Percentiles rank a stretch among this genome's conserved stretches.
Conservation (phyloP, 1,140 invertebrate genomes). For the Brevipalpus yothersi region DNA sequence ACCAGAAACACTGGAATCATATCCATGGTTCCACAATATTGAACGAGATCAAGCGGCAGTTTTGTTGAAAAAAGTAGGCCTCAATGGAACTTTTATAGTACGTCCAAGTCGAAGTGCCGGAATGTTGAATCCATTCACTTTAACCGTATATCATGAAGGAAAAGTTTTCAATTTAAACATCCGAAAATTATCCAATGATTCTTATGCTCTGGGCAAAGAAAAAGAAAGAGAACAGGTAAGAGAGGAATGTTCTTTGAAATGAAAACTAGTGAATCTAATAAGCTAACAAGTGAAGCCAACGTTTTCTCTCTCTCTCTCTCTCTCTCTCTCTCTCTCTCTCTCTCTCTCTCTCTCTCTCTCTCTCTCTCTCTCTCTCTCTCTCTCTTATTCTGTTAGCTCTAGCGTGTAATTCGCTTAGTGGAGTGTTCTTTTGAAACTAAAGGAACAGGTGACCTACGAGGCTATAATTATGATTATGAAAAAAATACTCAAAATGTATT, state of each 20-base stretch:
- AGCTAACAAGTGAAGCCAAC: not conserved
- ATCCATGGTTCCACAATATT: conserved; percentile 15
- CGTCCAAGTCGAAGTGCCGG: conserved; percentile 15
- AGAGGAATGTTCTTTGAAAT: not conserved
- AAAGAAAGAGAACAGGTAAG: conserved; percentile 15
- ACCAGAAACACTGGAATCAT: conserved; percentile 1
- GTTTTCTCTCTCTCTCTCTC: not conserved
- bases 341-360: not conserved
- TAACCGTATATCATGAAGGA: conserved; percentile 12
- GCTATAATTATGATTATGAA: conserved; percentile 2
- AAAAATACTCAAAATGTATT: not conserved
- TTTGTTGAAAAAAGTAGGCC: conserved; percentile 7
- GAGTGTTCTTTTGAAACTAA: too few species aligned
- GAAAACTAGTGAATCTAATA: not conserved
- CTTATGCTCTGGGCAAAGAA: conserved; percentile 16
- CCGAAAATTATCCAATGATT: conserved; percentile 11
- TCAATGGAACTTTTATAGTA: conserved; percentile 14
- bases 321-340: not conserved
- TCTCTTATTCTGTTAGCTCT: not conserved
- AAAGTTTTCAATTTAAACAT: conserved; percentile 16
- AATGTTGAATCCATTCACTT: conserved; percentile 14
- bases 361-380: not conserved
- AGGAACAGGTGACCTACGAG: too few species aligned
- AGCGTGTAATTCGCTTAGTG: not conserved
- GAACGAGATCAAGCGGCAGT: conserved; percentile 14